Percentiles rank a stretch among this genome's conserved stretches.
phyloP scores from a whole-genome alignment of 2,113 vertebrate genomes.

The Oryctolagus cuniculus region DNA sequence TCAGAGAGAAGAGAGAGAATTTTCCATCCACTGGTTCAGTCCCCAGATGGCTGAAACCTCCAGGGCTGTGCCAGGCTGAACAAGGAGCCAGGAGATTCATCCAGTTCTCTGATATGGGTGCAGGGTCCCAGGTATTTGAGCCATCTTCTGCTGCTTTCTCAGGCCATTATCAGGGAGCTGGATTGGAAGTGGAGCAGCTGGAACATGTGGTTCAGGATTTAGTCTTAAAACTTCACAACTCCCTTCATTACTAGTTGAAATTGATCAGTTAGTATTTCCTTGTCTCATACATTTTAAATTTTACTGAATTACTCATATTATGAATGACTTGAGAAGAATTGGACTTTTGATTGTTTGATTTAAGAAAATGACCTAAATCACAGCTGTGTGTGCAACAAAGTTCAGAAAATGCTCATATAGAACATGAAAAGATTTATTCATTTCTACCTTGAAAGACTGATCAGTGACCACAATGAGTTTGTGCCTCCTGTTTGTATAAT shows the following conservation, averaged over 20 bases:
- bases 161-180: too few relatives aligned
- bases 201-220: too few relatives aligned
- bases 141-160: too few relatives aligned
- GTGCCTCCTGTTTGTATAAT: not conserved
- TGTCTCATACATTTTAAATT: not conserved
- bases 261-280: not conserved
- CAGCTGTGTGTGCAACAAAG: not conserved
- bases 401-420: not conserved
- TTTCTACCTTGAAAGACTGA: conserved; percentile 23
- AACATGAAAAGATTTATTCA: not conserved
- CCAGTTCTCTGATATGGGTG: too few relatives aligned
- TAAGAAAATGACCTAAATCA: not conserved
- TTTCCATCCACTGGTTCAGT: too few relatives aligned
- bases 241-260: not conserved
- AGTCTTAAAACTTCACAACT: not conserved
- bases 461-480: not conserved
- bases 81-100: too few relatives aligned
- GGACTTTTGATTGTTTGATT: not conserved
- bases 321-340: not conserved
- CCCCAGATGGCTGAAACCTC: too few relatives aligned
- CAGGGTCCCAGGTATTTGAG: too few relatives aligned
- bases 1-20: too few relatives aligned
- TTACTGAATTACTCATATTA: not conserved
- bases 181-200: too few relatives aligned
- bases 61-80: too few relatives aligned